Conservation (phyloP, 2,888 invertebrate genomes). For the Cantharis nigra region DNA sequence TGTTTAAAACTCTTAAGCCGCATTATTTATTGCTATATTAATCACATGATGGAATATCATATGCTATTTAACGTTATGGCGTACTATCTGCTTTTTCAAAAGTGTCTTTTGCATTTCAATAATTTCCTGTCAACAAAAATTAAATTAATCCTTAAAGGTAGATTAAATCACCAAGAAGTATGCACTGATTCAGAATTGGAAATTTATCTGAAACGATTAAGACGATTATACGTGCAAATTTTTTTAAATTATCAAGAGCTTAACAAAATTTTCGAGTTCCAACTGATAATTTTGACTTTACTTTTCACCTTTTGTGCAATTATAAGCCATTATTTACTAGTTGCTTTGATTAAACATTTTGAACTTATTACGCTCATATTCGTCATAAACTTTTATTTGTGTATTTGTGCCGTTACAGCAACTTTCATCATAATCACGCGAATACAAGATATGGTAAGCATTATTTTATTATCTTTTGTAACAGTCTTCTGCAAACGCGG, state of each 20-base stretch:
- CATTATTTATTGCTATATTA: neutral
- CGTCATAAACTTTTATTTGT: neutral
- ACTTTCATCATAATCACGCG: neutral
- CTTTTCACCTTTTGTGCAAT: neutral
- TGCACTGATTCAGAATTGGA: neutral
- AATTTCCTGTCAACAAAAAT: neutral
- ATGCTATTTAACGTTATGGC: neutral
- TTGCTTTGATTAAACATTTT: neutral
- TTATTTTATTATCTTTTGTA: neutral
- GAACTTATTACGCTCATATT: neutral
- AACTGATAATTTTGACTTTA: neutral
- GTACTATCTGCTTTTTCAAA: neutral
- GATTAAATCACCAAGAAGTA: neutral
- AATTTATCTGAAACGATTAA: neutral
- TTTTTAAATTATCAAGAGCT: neutral
- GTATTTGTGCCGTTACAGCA: neutral
- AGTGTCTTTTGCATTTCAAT: neutral
- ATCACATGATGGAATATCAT: neutral
- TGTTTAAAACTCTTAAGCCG: neutral
- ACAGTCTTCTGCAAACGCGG: too few relatives aligned
- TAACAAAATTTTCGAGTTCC: neutral
- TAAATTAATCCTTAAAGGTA: fast-evolving
- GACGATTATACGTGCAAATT: neutral
- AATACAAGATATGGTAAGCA: neutral
- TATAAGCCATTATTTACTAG: neutral